phyloP scores from a whole-genome alignment of 2,888 invertebrate species.

The Lasioglossum zephyrum region DNA sequence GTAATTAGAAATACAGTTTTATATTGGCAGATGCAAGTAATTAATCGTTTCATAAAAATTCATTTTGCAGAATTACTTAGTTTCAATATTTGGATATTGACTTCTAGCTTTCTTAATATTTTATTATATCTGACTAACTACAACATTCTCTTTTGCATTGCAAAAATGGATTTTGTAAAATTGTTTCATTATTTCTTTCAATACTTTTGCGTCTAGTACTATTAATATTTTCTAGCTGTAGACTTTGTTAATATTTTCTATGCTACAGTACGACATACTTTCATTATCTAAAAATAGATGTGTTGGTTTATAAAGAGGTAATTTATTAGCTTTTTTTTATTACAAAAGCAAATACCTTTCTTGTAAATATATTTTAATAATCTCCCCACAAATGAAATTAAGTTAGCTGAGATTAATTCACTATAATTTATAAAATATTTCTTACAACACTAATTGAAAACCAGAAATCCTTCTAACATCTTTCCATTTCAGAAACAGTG shows the following conservation, averaged over 20 bases:
- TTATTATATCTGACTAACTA: too few relatives aligned
- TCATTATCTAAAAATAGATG: neutral
- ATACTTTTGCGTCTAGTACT: neutral
- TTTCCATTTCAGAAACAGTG: neutral
- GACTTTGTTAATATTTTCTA: neutral
- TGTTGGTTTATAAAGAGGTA: neutral
- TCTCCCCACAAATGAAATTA: neutral
- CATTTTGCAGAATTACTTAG: too few relatives aligned
- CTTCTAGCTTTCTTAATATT: too few relatives aligned
- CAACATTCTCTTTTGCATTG: too few relatives aligned
- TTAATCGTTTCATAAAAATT: neutral
- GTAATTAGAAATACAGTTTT: neutral
- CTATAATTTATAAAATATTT: neutral
- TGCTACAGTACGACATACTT: conserved; percentile 1
- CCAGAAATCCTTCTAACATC: too few relatives aligned
- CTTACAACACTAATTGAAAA: neutral
- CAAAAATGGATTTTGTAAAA: neutral
- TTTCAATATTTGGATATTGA: too few relatives aligned
- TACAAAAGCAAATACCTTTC: neutral
- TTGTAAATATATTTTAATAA: neutral
- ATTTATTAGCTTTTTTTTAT: neutral
- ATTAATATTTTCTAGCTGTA: neutral
- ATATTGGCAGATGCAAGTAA: neutral
- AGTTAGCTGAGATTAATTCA: neutral
- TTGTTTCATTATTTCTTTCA: neutral